Percentiles rank a stretch among this genome's conserved stretches.
These are phyloP conservation scores for Drosophila subobscura DNA, from an alignment of 1,140 invertebrate genomes.

Conservation along the genomic window DNA sequence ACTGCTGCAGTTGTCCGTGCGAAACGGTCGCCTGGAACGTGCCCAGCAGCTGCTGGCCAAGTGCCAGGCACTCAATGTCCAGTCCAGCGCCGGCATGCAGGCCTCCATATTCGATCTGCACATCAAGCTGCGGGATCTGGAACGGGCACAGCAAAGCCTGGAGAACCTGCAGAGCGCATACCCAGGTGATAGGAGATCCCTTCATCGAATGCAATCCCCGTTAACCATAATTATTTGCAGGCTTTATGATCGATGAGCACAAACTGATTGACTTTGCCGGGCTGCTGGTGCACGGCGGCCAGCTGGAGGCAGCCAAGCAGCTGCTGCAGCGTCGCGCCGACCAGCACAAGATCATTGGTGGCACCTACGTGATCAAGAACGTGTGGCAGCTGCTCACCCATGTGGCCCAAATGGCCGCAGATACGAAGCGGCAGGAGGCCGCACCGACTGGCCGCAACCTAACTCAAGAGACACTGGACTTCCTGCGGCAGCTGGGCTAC, in stretches of 20 bases:
- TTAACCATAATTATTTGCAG: slow-evolving; percentile 8
- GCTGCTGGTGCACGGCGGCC: slow-evolving; percentile 81
- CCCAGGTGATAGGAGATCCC: slow-evolving; percentile 50
- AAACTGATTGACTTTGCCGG: slow-evolving; percentile 85
- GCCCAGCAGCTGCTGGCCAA: slow-evolving; percentile 81
- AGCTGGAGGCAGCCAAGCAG: slow-evolving; percentile 81
- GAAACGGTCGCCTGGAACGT: slow-evolving; percentile 80
- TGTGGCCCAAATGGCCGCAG: slow-evolving; percentile 61
- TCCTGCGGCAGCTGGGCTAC: slow-evolving; percentile 82
- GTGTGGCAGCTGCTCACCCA: slow-evolving; percentile 84
- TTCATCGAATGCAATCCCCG: background rate
- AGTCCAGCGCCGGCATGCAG: slow-evolving; percentile 84
- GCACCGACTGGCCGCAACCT: slow-evolving; percentile 28
- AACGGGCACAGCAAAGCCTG: slow-evolving; percentile 76
- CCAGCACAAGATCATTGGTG: slow-evolving; percentile 56
- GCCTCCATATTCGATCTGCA: slow-evolving; percentile 83
- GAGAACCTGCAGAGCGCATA: slow-evolving; percentile 62
- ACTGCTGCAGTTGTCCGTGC: slow-evolving; percentile 83
- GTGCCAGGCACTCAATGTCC: slow-evolving; percentile 77
- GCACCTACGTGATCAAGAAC: slow-evolving; percentile 69
- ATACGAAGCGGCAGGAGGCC: slow-evolving; percentile 27
- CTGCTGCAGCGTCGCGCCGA: slow-evolving; percentile 65
- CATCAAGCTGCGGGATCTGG: slow-evolving; percentile 73
- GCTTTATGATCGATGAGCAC: slow-evolving; percentile 84
- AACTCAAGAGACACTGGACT: slow-evolving; percentile 62